Base-by-base conservation (phyloP, 1,140 invertebrate species). In the Drosophila littoralis region DNA sequence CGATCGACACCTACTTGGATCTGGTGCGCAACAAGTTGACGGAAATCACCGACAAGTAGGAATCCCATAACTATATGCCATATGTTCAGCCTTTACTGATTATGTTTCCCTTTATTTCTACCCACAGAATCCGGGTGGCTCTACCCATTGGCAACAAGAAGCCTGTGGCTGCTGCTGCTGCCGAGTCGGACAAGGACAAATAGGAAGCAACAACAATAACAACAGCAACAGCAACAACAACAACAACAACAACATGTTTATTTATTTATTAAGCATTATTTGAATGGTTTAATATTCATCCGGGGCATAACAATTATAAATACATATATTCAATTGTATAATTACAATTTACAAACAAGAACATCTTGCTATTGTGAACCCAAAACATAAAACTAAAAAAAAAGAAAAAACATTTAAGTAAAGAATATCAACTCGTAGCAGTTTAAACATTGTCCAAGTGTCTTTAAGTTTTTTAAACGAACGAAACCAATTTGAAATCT, bases 1-100 rank as follows among this genome's bases (percentile, higher is more conserved):
- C 98, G 93, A 98, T 99, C 92, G 98, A 99, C 94, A 95, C 97
- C 92, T 97, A 99, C 93, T 93, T 99, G 77, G 96, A 97, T 88
- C 93, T 98, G 92, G 97, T 97, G 68, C 95, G 95, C 92, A 95
- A 94, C 91, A 98, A 99, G 94, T 94, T 98, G 92, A 96, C 97
- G 91, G 97, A 98, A 92, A 95, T 98, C 88, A 95, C 96, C 88
- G 95, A 96, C 88, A 97, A 97, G 97, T 97, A 93, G 95, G 96
- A 94, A 28, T 28, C 3, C 4, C 22, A 28, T 5, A 28, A 28
- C 22, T 3, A 28, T 5, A 28, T 28, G 22, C 22, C 3, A 28
- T 28, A 28, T 0, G 22, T 28, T 38, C 36, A 40, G n/a, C 4
- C 6, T 57, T 6, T 43, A 15, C 32, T n/a, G 7, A 38, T 7